phyloP scores from a whole-genome alignment of 2,888 invertebrate genomes.

The Eremobia ochroleuca region DNA sequence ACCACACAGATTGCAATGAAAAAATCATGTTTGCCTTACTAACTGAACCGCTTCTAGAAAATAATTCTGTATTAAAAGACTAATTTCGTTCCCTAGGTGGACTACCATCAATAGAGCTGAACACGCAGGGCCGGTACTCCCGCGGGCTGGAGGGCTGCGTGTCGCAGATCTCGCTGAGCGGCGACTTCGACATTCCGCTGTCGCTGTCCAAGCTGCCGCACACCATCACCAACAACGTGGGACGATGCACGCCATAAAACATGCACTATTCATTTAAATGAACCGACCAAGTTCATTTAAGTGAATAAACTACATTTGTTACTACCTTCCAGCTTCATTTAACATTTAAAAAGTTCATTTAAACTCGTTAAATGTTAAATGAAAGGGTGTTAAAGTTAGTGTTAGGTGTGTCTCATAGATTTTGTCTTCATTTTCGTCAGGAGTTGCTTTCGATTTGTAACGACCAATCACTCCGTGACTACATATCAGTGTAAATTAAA shows the following conservation, averaged over 20 bases:
- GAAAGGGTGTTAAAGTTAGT: conserved; percentile 64
- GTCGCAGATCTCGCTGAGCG: conserved; percentile 95
- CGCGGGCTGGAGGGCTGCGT: conserved; percentile 96
- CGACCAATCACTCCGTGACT: conserved; percentile 80
- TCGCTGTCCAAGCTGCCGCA: conserved; percentile 92
- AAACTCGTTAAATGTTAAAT: conserved; percentile 62
- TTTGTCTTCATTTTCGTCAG: conserved; percentile 58
- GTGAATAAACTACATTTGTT: conserved; percentile 63
- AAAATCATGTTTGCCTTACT: not conserved
- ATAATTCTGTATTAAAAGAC: not conserved
- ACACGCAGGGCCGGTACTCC: conserved; percentile 93
- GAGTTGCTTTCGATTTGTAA: conserved; percentile 66
- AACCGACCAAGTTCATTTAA: conserved; percentile 70
- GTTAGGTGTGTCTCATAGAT: conserved; percentile 70
- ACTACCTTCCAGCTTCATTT: conserved; percentile 53
- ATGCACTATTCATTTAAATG: conserved; percentile 69
- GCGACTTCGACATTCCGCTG: conserved; percentile 94
- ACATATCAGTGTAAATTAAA: conserved; percentile 87
- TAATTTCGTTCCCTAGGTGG: conserved; percentile 92
- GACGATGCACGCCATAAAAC: conserved; percentile 86
- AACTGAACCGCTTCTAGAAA: not conserved
- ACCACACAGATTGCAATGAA: conserved; percentile 1
- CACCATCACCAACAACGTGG: conserved; percentile 91
- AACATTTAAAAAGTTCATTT: conserved; percentile 50
- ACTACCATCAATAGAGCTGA: conserved; percentile 94